Evolutionary conservation across 2,888 invertebrate species (phyloP), one percentile per base, ranked within the genome.

Genomic region (Dioctria rufipes): DNA sequence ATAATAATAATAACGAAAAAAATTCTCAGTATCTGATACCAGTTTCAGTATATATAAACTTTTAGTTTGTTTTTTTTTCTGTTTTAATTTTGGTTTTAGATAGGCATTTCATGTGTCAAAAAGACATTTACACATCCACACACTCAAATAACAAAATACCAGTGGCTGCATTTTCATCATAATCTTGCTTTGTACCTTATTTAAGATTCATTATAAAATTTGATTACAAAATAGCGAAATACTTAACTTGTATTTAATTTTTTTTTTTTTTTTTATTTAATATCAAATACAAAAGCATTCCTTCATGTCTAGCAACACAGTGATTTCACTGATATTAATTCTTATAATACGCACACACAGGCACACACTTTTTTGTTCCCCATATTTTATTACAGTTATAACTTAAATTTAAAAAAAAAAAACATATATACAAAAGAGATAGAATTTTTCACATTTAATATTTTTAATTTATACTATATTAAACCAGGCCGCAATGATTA

Each of bases 11-110:
- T 25, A 25, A 25, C 25, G 25, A 25, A 39, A 75, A 75, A 75
- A 75, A 39, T 71, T 71, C 54, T 71, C 54, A 71, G 71, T 71
- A 71, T 54, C 37, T 54, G 61, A 75, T 61, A 75, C 75, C 75
- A 75, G 58, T 60, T 75, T 75, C 73, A 73, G 73, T 73, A 73
- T 69, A 69, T 67, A 49, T 25, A 25, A 5, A 5, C 42, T 66
- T 51, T 6, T 25, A 25, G 0, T 25, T 25, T 25, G 25, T 25
- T 25, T 25, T 25, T 25, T 25, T 25, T 25, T n/a, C n/a, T n/a
- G n/a, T n/a, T 25, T 25, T 25, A 25, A 25, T 25, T 25, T 25
- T 25, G 25, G 0, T 25, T 25, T 25, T 25, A 25, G 25, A 25
- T 25, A 25, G 25, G 25, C 25, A 25, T 25, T 25, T 25, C 25